These are phyloP conservation scores for Dynastes hyllus DNA, from an alignment of 2,888 invertebrate species.

Conservation along the genomic window DNA sequence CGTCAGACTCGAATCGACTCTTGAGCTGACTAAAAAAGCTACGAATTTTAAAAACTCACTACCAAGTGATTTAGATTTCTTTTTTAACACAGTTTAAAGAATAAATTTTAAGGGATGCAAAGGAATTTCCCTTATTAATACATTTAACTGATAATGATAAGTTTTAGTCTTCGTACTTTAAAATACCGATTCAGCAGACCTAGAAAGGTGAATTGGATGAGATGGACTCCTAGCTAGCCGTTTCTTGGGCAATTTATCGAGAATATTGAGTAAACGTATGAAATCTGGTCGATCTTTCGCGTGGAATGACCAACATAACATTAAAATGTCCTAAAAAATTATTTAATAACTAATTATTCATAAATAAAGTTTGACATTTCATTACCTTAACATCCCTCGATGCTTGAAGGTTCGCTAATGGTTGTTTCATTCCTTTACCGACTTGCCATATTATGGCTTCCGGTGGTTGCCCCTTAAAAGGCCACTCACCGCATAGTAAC, in stretches of 20 bases:
- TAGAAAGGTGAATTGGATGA: constrained; percentile 96
- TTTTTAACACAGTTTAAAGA: constrained; percentile 46
- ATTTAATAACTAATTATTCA: not conserved
- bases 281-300: constrained; percentile 93
- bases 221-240: constrained; percentile 97
- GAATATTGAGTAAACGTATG: constrained; percentile 84
- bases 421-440: constrained; percentile 96
- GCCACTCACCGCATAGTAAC: constrained; percentile 95
- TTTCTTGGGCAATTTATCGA: constrained; percentile 96
- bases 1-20: constrained; percentile 25
- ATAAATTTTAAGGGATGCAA: constrained; percentile 14
- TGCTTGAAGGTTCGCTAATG: constrained; percentile 94
- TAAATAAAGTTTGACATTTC: constrained; percentile 10
- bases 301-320: constrained; percentile 96
- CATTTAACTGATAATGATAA: constrained; percentile 25
- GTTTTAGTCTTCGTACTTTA: constrained; percentile 67
- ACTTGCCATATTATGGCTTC: constrained; percentile 99
- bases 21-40: constrained; percentile 44
- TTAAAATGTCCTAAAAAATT: constrained; percentile 88
- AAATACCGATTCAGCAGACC: constrained; percentile 97
- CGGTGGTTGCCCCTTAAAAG: constrained; percentile 94
- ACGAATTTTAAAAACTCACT: constrained; percentile 32
- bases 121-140: constrained; percentile 28
- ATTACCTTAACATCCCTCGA: constrained; percentile 96
- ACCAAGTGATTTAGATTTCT: constrained; percentile 25